These are phyloP conservation scores for Aphaenogaster rudis DNA, from an alignment of 1,140 invertebrate genomes.

Conservation along the genomic window DNA sequence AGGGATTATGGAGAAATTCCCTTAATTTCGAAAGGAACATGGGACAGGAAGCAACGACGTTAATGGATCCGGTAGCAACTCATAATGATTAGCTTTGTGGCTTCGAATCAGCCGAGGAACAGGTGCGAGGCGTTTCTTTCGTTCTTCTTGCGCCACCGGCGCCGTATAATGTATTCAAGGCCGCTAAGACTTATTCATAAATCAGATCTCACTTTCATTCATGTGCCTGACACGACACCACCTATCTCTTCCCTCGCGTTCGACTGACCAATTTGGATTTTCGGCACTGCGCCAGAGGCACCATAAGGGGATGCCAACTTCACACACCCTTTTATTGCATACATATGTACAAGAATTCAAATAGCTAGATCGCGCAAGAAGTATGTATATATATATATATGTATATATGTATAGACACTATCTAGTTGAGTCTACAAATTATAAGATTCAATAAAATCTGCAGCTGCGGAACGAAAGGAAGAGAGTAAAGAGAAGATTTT, in stretches of 20 bases:
- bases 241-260: constrained; percentile 13
- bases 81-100: constrained; percentile 51
- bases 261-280: constrained; percentile 41
- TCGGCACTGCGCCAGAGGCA: background rate
- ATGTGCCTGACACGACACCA: constrained; percentile 24
- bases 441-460: too few relatives aligned
- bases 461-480: too few relatives aligned
- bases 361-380: too few relatives aligned
- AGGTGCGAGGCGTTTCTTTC: constrained; percentile 56
- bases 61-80: background rate
- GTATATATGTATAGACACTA: too few relatives aligned
- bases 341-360: too few relatives aligned
- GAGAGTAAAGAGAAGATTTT: too few relatives aligned
- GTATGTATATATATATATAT: too few relatives aligned
- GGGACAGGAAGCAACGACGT: constrained; percentile 2
- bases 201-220: constrained; percentile 77
- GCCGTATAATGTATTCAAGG: constrained; percentile 73
- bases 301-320: background rate
- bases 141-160: constrained; percentile 70
- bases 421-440: too few relatives aligned
- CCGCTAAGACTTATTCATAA: constrained; percentile 69
- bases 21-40: constrained; percentile 32
- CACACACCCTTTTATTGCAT: too few relatives aligned
- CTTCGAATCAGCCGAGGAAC: constrained; percentile 34
- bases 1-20: constrained; percentile 56